These are phyloP conservation scores for Tryphoninae sp. DNA, from an alignment of 2,888 invertebrate genomes.

Conservation along the genomic window DNA sequence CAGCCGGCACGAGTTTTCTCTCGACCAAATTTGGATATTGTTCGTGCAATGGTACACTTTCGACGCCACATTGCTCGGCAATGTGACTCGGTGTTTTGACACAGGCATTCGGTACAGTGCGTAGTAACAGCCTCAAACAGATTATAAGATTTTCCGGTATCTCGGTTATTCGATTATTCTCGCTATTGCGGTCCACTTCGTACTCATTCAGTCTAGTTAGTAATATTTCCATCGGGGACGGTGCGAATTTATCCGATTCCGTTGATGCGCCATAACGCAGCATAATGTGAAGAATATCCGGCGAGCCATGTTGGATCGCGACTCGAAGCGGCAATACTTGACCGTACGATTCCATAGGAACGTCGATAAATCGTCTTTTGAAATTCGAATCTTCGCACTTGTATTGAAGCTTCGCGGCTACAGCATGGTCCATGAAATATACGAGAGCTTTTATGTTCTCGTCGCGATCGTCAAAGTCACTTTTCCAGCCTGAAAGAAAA, in stretches of 20 bases:
- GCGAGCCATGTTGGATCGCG: constrained; percentile 88
- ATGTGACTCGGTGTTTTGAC: constrained; percentile 76
- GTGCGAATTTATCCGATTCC: constrained; percentile 83
- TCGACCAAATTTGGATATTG: constrained; percentile 83
- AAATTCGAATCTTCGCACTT: constrained; percentile 73
- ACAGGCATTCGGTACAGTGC: constrained; percentile 84
- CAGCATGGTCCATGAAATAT: constrained; percentile 90
- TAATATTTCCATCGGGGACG: constrained; percentile 85
- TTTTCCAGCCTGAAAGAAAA: constrained; percentile 93
- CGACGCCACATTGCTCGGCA: constrained; percentile 74
- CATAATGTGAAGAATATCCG: constrained; percentile 89
- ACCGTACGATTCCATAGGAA: constrained; percentile 92
- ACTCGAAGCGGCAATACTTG: constrained; percentile 88
- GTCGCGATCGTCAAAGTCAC: constrained; percentile 89
- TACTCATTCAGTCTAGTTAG: constrained; percentile 86
- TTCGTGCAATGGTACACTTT: constrained; percentile 74
- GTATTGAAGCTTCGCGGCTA: constrained; percentile 85
- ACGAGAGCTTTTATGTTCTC: constrained; percentile 90
- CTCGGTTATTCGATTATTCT: constrained; percentile 82
- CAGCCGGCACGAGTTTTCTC: constrained; percentile 84
- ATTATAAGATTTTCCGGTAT: constrained; percentile 86
- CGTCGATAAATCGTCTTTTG: constrained; percentile 87
- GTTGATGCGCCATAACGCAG: constrained; percentile 83
- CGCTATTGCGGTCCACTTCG: constrained; percentile 72
- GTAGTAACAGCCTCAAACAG: constrained; percentile 87